Evolutionary conservation across 2,797 vertebrate species (phyloP), one percentile per base, ranked within the genome.

Genomic region (Schizopygopsis pylzovi): DNA sequence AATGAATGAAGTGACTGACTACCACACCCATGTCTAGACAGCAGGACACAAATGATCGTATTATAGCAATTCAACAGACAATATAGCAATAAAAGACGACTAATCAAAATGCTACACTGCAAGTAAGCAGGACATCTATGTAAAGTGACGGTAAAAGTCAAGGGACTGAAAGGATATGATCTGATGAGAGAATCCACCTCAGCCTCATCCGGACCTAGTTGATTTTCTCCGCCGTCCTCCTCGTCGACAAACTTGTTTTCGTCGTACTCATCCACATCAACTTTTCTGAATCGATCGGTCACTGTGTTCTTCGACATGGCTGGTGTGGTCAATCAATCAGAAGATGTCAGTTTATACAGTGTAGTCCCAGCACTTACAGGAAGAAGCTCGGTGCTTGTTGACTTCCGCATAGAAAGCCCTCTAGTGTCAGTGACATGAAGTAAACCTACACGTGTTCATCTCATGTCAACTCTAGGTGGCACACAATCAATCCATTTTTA

Each of bases 191-290:
- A 96, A 90, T 99, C 98, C 95, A 99, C 98, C 94, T 99, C 98
- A 89, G 96, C 95, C 90, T 99, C 97, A 90, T 99, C 98, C 1
- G 98, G 98, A 84, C 98, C 98, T 88, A 94, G 87, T 87, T 99
- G 98, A 86, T 97, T 98, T 80, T 99, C 98, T 68, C 96, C 97
- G 47, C 97, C 97, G 49, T 99, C 98, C 84, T 99, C 98, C 86
- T 99, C 98, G 87, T 99, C 98, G 92, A 99, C 98, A 90, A 99
- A 99, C 92, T 99, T 99, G 93, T 99, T 99, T 94, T 99, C 97
- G 90, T 99, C 98, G 91, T 99, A 99, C 89, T 98, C 98, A 85
- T 99, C 98, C 90, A 99, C 97, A 82, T 99, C 98, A 88, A 99
- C 97, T 89, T 96, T 95, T 88, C 98, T 94, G 93, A 99, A 99